Evolutionary conservation across 2,888 invertebrate species (phyloP), one percentile per base, ranked within the genome.

Genomic region (Tenthredo distinguenda): DNA sequence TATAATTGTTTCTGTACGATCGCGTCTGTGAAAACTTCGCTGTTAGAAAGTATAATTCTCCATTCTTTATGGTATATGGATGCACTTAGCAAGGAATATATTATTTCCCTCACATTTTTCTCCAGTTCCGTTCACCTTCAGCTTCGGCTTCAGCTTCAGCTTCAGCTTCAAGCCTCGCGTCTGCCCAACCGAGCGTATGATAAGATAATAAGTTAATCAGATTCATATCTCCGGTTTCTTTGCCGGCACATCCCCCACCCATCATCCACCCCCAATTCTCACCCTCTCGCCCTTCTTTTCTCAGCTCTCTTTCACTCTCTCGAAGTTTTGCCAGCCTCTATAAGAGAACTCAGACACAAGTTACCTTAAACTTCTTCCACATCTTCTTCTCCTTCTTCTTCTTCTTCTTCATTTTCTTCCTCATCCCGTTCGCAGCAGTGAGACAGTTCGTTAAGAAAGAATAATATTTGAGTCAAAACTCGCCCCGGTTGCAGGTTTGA

Each of bases 371-470:
- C 26, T 79, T 79, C 34, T 18, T 9, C 40, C 21, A 55, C 26
- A 65, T 40, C 62, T 55, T 81, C 40, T 55, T 43, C 71, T 31
- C 18, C 62, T 34, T 82, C 40, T 74, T 34, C 47, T 5, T 26
- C 83, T 34, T 43, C 26, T 65, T 71, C 58, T 50, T 55, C 43
- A n/a, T 55, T 55, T 77, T 76, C 21, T 12, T 68, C 31, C 26
- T 26, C 76, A 18, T 21, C 65, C 50, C 26, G 62, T 62, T 62
- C 26, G 62, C 62, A 26, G 79, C 68, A 86, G 86, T 81, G 86
- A 86, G 87, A 87, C 87, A 88, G 88, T 89, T 89, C 88, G 89
- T 88, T 89, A 88, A 87, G 88, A 88, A 89, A 89, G 87, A 89
- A 89, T 89, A 88, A 88, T 89, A 89, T 89, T 89, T 87, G 89